Evolutionary conservation across 1,140 invertebrate species (phyloP).

Genomic region (Brachionus rotundiformis): DNA sequence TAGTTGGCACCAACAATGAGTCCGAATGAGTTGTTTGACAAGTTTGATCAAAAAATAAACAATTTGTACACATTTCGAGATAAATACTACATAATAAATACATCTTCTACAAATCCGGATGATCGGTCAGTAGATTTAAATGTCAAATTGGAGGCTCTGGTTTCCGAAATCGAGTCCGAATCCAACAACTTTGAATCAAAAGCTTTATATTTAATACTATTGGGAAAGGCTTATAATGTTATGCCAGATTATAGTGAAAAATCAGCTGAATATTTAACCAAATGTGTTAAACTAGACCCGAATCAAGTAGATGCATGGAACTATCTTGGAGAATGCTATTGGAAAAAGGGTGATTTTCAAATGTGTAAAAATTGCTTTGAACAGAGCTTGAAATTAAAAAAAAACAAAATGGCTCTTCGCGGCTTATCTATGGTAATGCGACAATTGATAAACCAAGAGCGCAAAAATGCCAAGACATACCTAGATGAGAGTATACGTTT

Average conservation of each 20-base stretch:
- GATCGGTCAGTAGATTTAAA: slow-evolving; percentile 7
- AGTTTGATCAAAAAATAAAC: slow-evolving; percentile 42
- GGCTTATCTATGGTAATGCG: slow-evolving; percentile 81
- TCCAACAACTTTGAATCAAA: slow-evolving; percentile 56
- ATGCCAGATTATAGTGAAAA: slow-evolving; percentile 71
- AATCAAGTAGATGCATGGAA: slow-evolving; percentile 82
- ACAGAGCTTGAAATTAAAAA: slow-evolving; percentile 66
- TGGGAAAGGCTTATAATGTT: slow-evolving; percentile 77
- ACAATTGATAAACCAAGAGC: slow-evolving; percentile 67
- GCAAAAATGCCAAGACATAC: slow-evolving; percentile 65
- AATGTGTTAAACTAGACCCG: slow-evolving; percentile 81
- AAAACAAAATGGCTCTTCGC: slow-evolving; percentile 75
- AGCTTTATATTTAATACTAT: slow-evolving; percentile 74
- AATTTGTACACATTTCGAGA: slow-evolving; percentile 39
- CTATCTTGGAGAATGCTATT: slow-evolving; percentile 83
- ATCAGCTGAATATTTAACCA: slow-evolving; percentile 75
- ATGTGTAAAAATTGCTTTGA: slow-evolving; percentile 80
- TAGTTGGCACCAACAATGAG: slow-evolving; percentile 16
- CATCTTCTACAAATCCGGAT: not conserved
- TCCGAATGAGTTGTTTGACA: not conserved
- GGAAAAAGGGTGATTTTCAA: slow-evolving; percentile 79
- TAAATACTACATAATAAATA: slow-evolving; percentile 40
- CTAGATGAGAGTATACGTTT: slow-evolving; percentile 74
- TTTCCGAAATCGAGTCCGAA: not conserved
- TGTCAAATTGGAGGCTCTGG: not conserved